phyloP scores from a whole-genome alignment of 1,140 invertebrate genomes.

The Himalopsyche phryganea region DNA sequence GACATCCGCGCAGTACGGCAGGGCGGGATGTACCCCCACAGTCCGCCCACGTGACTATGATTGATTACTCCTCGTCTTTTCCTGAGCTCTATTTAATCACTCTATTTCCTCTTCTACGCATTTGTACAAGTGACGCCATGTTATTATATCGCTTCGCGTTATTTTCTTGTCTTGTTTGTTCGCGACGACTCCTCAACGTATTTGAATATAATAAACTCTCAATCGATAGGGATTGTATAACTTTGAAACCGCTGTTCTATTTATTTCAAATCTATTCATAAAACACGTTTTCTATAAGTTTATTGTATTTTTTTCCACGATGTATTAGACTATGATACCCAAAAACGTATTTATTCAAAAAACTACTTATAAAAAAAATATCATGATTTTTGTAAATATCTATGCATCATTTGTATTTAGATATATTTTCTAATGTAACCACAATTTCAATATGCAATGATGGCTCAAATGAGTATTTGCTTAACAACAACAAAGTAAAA shows the following conservation, averaged over 20 bases:
- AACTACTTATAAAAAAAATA: too few species aligned
- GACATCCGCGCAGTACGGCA: neutral
- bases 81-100: slow-evolving; percentile 58
- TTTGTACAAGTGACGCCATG: slow-evolving; percentile 29
- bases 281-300: too few species aligned
- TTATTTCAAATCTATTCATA: slow-evolving; percentile 3
- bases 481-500: too few species aligned
- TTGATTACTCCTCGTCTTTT: slow-evolving; percentile 54
- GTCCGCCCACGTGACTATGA: slow-evolving; percentile 38
- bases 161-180: neutral
- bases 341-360: too few species aligned
- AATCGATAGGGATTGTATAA: neutral
- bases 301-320: too few species aligned
- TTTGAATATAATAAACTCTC: slow-evolving; percentile 7
- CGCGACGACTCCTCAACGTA: slow-evolving; percentile 2
- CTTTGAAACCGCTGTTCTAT: neutral
- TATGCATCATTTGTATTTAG: too few species aligned
- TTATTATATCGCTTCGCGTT: slow-evolving; percentile 30
- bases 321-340: too few species aligned
- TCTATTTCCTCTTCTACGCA: slow-evolving; percentile 52
- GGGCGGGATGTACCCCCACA: neutral
- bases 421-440: too few species aligned
- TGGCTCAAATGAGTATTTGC: too few species aligned
- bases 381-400: too few species aligned
- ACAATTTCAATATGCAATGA: too few species aligned